Evolutionary conservation across 2,888 invertebrate species (phyloP), one percentile per base, ranked within the genome.

Genomic region (Platycnemis pennipes): DNA sequence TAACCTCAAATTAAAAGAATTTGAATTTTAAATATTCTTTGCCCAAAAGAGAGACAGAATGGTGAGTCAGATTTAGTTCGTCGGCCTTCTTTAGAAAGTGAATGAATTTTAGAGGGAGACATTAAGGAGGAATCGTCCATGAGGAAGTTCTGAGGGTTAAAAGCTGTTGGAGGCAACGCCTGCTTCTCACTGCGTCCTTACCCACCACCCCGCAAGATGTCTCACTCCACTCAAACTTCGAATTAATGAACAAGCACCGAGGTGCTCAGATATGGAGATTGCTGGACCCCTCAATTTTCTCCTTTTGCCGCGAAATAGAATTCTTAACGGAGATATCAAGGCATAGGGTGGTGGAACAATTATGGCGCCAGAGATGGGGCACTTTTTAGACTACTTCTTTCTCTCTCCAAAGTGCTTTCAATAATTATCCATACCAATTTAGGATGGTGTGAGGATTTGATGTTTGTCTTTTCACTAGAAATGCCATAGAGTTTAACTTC

Each of bases 261-360:
- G 89, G 42, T 26, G 19, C 89, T 56, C 89, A 42, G 53, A 89
- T 56, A 89, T 89, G 89, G 89, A 56, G 19, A 89, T 89, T 89
- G 53, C 53, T 89, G 53, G 53, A 53, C 53, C 56, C 37, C 19
- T 89, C 56, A 19, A 16, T 56, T 22, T 89, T 56, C 56, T 42
- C 56, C 89, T 31, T 56, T 56, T 53, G 63, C 63, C 26, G 19
- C 31, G 42, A 63, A 89, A 56, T 26, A 63, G 37, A 42, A 63
- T 63, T 4, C 37, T 89, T 56, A 56, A 42, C 53, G 37, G 56
- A 89, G 89, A 89, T 89, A 56, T 42, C 56, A n/a, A 22, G 42
- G 19, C 11, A 8, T 56, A 37, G 42, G n/a, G 44, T 11, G 4
- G 1, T 8, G 53, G 89, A 56, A 8, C 37, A 89, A 89, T 63